Evolutionary conservation across 2,797 vertebrate genomes (phyloP).

Genomic region (Brachyrhaphis roseni): DNA sequence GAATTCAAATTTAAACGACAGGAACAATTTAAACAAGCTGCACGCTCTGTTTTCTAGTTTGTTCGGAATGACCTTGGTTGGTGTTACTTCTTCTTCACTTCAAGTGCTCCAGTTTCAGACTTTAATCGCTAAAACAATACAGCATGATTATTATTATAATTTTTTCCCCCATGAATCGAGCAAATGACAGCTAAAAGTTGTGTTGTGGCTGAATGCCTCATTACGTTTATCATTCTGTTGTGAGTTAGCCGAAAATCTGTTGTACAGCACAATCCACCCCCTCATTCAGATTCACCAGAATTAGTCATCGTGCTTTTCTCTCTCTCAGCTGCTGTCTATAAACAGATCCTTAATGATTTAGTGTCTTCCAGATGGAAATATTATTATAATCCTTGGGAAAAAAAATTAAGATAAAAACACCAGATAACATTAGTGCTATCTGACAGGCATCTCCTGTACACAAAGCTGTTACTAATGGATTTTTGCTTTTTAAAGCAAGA

Average conservation of each 20-base stretch:
- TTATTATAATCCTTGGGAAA: constrained; percentile 2
- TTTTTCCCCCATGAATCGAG: background rate
- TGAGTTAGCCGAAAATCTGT: constrained; percentile 12
- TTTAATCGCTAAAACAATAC: constrained; percentile 12
- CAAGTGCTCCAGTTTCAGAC: background rate
- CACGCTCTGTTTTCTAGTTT: background rate
- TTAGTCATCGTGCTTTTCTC: constrained; percentile 55
- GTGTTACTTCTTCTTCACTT: background rate
- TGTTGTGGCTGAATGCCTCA: constrained; percentile 56
- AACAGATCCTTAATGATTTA: constrained; percentile 42
- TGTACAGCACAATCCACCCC: constrained; percentile 19
- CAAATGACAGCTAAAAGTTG: constrained; percentile 18
- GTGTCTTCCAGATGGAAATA: constrained; percentile 41
- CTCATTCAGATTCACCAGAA: constrained; percentile 30
- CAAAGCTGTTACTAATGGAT: background rate
- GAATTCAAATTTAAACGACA: background rate
- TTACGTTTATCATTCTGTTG: constrained; percentile 22
- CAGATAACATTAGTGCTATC: constrained; percentile 4
- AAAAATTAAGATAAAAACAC: constrained; percentile 20
- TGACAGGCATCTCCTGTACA: constrained; percentile 1
- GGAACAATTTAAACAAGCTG: background rate
- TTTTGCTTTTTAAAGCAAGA: background rate
- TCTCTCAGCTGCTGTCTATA: constrained; percentile 42
- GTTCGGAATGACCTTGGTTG: background rate
- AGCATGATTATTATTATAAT: background rate